Evolutionary conservation across 2,888 invertebrate genomes (phyloP).

Genomic region (Drosophila demipolita): DNA sequence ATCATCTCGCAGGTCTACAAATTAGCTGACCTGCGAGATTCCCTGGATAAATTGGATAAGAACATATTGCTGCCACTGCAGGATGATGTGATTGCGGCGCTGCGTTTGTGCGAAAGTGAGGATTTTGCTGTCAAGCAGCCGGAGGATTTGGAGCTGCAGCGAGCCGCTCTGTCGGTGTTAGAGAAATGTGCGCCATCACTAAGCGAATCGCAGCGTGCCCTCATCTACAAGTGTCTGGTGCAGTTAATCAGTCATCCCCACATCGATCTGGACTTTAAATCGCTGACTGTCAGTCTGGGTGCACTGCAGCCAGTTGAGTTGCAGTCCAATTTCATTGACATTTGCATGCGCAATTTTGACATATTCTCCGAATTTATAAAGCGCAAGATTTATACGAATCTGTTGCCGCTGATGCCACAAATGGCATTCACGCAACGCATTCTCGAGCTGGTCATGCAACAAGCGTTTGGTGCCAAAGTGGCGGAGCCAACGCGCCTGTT

Average conservation of each 20-base stretch:
- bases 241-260: constrained; percentile 71
- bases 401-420: constrained; percentile 77
- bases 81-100: constrained; percentile 66
- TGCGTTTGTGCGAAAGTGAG: constrained; percentile 62
- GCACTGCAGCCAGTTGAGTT: constrained; percentile 81
- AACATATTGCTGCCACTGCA: constrained; percentile 82
- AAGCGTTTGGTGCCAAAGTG: constrained; percentile 63
- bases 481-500: constrained; percentile 67
- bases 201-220: constrained; percentile 76
- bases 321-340: constrained; percentile 80
- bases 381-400: constrained; percentile 77
- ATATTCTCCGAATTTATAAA: constrained; percentile 75
- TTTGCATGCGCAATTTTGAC: constrained; percentile 73
- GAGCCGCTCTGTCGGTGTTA: constrained; percentile 70
- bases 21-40: constrained; percentile 58
- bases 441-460: constrained; percentile 75
- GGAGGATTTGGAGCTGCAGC: constrained; percentile 78
- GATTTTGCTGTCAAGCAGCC: constrained; percentile 57
- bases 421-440: constrained; percentile 79
- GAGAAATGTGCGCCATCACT: constrained; percentile 75
- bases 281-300: constrained; percentile 70
- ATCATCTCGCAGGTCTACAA: constrained; percentile 79
- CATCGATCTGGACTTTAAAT: constrained; percentile 75
- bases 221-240: constrained; percentile 77
- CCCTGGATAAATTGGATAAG: constrained; percentile 83